Evolutionary conservation across 1,140 invertebrate species (phyloP).

Genomic region (Rhopalosiphum maidis): DNA sequence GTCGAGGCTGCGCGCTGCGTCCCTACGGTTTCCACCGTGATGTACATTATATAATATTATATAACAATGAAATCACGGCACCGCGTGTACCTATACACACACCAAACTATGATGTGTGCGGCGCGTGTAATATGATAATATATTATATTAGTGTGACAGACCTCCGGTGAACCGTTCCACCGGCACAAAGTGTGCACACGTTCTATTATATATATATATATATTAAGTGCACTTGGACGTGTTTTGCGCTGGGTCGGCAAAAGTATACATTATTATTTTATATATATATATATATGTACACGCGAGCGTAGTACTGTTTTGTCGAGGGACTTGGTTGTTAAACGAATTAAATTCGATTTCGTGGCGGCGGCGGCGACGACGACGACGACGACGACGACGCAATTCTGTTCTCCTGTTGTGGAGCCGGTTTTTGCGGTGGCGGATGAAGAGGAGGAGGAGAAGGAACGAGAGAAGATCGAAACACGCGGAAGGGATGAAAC

Average conservation of each 20-base stretch:
- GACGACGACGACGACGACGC: background rate
- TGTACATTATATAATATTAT: background rate
- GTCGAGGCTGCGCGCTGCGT: background rate
- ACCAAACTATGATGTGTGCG: background rate
- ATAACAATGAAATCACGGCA: background rate
- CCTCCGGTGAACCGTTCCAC: background rate
- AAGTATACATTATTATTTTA: background rate
- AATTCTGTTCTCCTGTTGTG: background rate
- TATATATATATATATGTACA: background rate
- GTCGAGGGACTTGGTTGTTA: constrained; percentile 28
- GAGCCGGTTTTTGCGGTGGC: background rate
- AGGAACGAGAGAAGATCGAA: background rate
- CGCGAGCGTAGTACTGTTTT: background rate
- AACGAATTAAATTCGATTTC: constrained; percentile 50
- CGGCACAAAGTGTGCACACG: background rate
- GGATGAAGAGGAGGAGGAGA: too few relatives aligned
- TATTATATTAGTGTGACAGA: background rate
- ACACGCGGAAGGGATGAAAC: background rate
- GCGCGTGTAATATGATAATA: background rate
- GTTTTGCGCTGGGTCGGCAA: background rate
- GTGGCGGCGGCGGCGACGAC: background rate
- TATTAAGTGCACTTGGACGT: constrained; percentile 32
- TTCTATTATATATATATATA: background rate
- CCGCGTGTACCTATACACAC: background rate
- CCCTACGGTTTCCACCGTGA: background rate